Percentiles rank a stretch among this genome's conserved stretches.
These are phyloP conservation scores for Siphonodentalium dalli DNA, from an alignment of 2,888 invertebrate species.

Conservation along the genomic window DNA sequence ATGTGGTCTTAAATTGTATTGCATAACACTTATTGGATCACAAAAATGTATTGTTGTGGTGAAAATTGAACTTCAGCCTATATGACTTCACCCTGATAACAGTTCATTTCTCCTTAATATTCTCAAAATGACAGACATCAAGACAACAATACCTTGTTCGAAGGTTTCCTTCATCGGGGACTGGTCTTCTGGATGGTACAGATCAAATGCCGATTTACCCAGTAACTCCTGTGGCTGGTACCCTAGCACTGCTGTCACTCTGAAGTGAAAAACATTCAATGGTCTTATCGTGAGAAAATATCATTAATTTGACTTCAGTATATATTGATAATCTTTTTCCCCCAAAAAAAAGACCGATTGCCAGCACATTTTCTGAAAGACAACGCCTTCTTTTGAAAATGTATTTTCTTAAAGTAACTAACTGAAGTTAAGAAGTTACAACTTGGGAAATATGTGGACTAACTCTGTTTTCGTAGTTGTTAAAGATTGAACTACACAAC, in stretches of 20 bases:
- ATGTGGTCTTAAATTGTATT: too few species aligned
- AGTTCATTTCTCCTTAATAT: background rate
- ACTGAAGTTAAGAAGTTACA: too few species aligned
- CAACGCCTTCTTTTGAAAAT: too few species aligned
- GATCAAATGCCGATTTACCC: slow-evolving; percentile 95
- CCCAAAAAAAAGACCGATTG: background rate
- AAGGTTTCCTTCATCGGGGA: slow-evolving; percentile 97
- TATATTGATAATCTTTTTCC: background rate
- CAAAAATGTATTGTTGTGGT: too few species aligned
- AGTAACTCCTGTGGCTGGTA: slow-evolving; percentile 93
- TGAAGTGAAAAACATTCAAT: slow-evolving; percentile 31
- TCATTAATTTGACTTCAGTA: background rate
- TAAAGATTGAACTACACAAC: too few species aligned
- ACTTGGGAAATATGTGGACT: too few species aligned
- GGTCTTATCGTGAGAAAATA: background rate
- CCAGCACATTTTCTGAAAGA: too few species aligned
- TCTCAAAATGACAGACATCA: background rate
- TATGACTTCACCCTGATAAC: background rate
- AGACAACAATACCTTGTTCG: slow-evolving; percentile 78
- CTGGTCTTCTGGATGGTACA: slow-evolving; percentile 96
- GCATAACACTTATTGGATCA: too few species aligned
- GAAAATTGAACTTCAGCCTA: too few species aligned
- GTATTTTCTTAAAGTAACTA: too few species aligned
- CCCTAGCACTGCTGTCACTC: slow-evolving; percentile 86
- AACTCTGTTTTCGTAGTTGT: too few species aligned